Evolutionary conservation across 2,888 invertebrate genomes (phyloP).

Genomic region (Pterostichus niger): DNA sequence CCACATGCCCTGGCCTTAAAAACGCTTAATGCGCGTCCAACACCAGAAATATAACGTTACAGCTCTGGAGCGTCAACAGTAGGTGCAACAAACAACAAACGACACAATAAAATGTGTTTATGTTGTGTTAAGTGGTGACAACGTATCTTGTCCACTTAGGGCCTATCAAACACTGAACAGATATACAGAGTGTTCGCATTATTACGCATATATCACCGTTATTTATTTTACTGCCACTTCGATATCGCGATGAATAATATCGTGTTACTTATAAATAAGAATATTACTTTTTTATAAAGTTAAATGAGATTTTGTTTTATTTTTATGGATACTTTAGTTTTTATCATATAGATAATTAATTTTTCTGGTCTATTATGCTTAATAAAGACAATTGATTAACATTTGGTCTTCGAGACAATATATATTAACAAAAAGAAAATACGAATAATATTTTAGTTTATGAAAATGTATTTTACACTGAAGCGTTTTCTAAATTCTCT

Average conservation of each 20-base stretch:
- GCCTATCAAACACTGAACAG: conserved; percentile 40
- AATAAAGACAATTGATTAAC: too few species aligned
- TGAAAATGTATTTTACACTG: too few species aligned
- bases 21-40: conserved; percentile 10
- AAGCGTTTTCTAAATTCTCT: too few species aligned
- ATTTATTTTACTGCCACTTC: conserved; percentile 37
- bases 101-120: conserved; percentile 54
- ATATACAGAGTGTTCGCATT: conserved; percentile 50
- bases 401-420: too few species aligned
- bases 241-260: conserved; percentile 50
- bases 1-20: conserved; percentile 21
- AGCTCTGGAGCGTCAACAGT: conserved; percentile 15
- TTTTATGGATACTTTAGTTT: too few species aligned
- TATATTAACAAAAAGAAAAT: too few species aligned
- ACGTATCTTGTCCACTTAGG: conserved; percentile 63
- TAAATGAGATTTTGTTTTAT: too few species aligned
- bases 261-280: neutral
- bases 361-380: too few species aligned
- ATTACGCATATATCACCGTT: conserved; percentile 39
- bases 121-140: conserved; percentile 63
- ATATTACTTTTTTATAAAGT: too few species aligned
- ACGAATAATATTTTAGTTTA: too few species aligned
- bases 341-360: too few species aligned
- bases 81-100: conserved; percentile 59
- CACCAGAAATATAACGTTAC: neutral